Percentiles rank a stretch among this genome's conserved stretches.
Conservation (phyloP, 2,113 vertebrate species). For the Pygoscelis adeliae region DNA sequence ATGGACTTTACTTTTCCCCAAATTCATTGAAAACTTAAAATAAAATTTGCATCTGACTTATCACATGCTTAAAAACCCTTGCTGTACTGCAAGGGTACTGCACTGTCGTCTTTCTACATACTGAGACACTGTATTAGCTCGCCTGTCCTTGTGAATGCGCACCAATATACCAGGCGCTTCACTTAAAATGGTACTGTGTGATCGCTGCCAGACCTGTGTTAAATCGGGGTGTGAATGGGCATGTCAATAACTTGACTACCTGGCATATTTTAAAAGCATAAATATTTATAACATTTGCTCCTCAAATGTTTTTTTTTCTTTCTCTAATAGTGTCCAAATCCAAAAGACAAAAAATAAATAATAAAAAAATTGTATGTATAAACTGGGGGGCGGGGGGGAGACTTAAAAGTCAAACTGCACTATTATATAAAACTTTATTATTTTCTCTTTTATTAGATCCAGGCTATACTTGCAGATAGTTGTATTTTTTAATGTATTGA, state of each 20-base stretch:
- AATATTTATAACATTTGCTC: background rate
- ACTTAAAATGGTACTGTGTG: background rate
- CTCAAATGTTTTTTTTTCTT: background rate
- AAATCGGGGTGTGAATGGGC: background rate
- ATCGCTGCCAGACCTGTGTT: background rate
- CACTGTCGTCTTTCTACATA: accelerated
- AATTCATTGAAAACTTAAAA: background rate
- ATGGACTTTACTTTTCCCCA: background rate
- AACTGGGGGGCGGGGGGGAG: background rate
- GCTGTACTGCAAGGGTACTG: background rate
- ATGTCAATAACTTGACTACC: background rate
- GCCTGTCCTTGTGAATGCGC: background rate
- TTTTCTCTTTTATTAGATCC: background rate
- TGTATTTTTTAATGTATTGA: background rate
- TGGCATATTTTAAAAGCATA: background rate
- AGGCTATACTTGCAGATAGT: background rate
- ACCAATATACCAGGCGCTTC: background rate
- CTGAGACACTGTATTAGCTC: background rate
- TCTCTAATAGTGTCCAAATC: background rate
- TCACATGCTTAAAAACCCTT: accelerated
- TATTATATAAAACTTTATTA: background rate
- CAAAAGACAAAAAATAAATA: background rate
- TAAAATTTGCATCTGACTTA: background rate
- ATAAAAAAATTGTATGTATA: background rate
- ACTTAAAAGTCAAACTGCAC: background rate